Conservation (phyloP, 2,113 vertebrate species). For the Tragelaphus buxtoni region DNA sequence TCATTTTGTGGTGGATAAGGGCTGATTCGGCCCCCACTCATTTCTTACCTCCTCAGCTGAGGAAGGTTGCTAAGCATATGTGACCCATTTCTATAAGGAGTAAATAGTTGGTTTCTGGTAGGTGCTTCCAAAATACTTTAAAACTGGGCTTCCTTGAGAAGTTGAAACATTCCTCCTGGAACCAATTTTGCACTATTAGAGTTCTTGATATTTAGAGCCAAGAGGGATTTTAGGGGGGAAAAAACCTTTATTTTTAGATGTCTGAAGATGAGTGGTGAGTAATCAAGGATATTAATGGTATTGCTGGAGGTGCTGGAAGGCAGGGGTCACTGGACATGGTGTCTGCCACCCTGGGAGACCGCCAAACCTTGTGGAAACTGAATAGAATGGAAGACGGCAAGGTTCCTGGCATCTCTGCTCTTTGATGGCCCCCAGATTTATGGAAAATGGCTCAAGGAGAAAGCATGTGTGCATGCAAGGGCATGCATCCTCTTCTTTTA, state of each 20-base stretch:
- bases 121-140: conserved; percentile 23
- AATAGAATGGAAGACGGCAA: not conserved
- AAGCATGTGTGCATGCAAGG: not conserved
- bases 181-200: conserved; percentile 35
- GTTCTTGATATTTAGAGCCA: conserved; percentile 36
- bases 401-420: not conserved
- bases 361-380: not conserved
- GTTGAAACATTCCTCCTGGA: conserved; percentile 44
- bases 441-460: not conserved
- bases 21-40: not conserved
- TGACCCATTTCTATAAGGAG: not conserved
- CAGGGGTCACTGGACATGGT: not conserved
- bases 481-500: not conserved
- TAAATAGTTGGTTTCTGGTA: conserved; percentile 27
- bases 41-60: conserved; percentile 2
- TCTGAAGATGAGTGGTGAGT: conserved; percentile 13
- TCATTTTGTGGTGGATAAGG: not conserved
- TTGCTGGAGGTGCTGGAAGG: not conserved
- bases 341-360: not conserved
- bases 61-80: not conserved
- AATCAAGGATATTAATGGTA: not conserved
- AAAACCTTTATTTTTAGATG: not conserved
- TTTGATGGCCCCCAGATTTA: not conserved
- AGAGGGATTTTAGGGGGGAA: not conserved
- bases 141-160: conserved; percentile 27